Conservation (phyloP, 2,888 invertebrate species). For the Brenthis hecate region DNA sequence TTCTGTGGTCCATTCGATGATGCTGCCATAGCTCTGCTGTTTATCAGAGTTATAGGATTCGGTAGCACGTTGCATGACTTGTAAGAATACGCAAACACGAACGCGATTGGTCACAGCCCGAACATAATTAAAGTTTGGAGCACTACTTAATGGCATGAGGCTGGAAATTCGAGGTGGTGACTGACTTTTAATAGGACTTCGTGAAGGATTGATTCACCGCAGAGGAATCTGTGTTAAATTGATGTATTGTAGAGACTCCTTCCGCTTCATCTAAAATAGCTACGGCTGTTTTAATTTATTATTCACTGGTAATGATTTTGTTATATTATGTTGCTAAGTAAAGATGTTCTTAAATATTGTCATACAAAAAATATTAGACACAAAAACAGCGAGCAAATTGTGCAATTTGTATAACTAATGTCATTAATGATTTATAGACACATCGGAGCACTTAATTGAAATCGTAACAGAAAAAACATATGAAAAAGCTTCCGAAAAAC, state of each 20-base stretch:
- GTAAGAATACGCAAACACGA: constrained; percentile 79
- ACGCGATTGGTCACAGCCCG: constrained; percentile 81
- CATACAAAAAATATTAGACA: constrained; percentile 40
- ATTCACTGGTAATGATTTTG: constrained; percentile 44
- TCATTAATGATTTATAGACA: constrained; percentile 48
- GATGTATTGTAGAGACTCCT: constrained; percentile 49
- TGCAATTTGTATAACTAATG: constrained; percentile 47
- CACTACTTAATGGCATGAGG: constrained; percentile 79
- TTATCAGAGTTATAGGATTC: constrained; percentile 63
- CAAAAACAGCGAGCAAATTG: constrained; percentile 38
- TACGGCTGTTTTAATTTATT: constrained; percentile 24
- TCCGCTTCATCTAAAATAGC: constrained; percentile 37
- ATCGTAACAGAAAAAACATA: constrained; percentile 44
- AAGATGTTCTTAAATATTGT: constrained; percentile 33
- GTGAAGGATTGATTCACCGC: constrained; percentile 71
- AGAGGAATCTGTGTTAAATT: constrained; percentile 73
- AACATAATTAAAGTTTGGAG: constrained; percentile 82
- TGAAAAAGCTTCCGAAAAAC: constrained; percentile 44
- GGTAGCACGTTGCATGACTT: constrained; percentile 81
- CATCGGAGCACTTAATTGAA: constrained; percentile 45
- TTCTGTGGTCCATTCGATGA: constrained; percentile 43
- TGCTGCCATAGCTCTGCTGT: constrained; percentile 44
- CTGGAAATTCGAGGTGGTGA: constrained; percentile 76
- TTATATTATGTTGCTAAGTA: constrained; percentile 39
- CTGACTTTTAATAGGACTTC: constrained; percentile 79